Evolutionary conservation across 2,113 vertebrate species (phyloP).

Genomic region (Ameiurus melas): DNA sequence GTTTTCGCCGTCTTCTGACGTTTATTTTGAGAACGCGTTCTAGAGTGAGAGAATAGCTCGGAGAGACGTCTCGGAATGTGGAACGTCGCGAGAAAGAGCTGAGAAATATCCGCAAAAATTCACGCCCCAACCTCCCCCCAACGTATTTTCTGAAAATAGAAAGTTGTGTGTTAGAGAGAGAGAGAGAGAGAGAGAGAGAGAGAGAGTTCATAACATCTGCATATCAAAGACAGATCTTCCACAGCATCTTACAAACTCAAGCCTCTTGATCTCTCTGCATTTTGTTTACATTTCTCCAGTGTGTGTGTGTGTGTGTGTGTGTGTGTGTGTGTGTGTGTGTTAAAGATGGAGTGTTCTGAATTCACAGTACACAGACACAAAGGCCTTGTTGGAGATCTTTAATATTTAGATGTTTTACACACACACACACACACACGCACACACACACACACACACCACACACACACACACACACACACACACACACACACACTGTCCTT

Average conservation of each 20-base stretch:
- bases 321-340: not conserved
- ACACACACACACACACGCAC: too few species aligned
- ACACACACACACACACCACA: too few species aligned
- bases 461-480: not conserved
- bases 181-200: not conserved
- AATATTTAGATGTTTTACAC: not conserved
- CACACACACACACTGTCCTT: not conserved
- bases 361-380: not conserved
- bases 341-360: not conserved
- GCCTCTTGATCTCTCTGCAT: not conserved
- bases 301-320: constrained; percentile 13
- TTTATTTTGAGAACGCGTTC: not conserved
- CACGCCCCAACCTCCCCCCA: not conserved
- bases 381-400: not conserved
- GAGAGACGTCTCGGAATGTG: not conserved
- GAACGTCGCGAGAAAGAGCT: not conserved
- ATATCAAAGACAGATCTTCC: constrained; percentile 8
- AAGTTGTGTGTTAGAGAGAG: not conserved
- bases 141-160: not conserved
- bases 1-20: not conserved
- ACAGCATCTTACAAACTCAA: not conserved
- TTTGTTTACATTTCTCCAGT: constrained; percentile 32
- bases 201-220: constrained; percentile 25
- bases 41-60: not conserved
- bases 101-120: not conserved